These are phyloP conservation scores for Calyptomena viridis DNA, from an alignment of 2,113 vertebrate genomes.

Conservation along the genomic window DNA sequence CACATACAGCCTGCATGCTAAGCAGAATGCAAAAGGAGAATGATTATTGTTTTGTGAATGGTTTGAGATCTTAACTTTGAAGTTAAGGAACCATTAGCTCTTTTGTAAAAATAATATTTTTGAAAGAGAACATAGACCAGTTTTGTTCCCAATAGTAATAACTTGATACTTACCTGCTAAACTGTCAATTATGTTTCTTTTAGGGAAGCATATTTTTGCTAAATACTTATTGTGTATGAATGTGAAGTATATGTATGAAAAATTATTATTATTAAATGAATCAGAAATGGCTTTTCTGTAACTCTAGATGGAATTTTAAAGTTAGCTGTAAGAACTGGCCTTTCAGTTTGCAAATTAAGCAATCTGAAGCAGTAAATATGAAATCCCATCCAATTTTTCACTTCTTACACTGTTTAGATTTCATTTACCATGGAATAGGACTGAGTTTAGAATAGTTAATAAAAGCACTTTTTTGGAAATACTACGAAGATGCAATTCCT, in stretches of 20 bases:
- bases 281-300: background rate
- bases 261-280: background rate
- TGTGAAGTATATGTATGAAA: background rate
- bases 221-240: background rate
- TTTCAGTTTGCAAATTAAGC: background rate
- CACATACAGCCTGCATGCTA: background rate
- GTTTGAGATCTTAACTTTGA: background rate
- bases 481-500: background rate
- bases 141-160: background rate
- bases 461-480: background rate
- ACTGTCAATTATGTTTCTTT: background rate
- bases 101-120: background rate
- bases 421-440: background rate
- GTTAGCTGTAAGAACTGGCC: background rate
- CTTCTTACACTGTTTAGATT: background rate
- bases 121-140: background rate
- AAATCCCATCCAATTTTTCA: background rate
- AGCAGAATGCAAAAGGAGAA: background rate
- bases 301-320: background rate
- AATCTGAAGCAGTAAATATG: background rate
- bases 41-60: background rate
- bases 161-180: background rate
- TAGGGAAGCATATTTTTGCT: background rate
- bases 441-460: background rate
- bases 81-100: background rate